phyloP scores from a whole-genome alignment of 2,888 invertebrate genomes.

The Bellardia bayeri region DNA sequence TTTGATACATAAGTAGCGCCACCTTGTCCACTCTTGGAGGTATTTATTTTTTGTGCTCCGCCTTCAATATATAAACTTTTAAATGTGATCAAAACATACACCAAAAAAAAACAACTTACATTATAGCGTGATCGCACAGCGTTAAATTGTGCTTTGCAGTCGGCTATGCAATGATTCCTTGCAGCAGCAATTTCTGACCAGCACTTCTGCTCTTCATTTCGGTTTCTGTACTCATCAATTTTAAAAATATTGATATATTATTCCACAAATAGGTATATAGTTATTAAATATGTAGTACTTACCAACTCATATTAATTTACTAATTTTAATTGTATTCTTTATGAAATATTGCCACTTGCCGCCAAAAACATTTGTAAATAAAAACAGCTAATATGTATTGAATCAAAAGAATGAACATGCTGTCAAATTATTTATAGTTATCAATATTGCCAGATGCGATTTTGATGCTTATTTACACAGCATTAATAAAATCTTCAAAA shows the following conservation, averaged over 20 bases:
- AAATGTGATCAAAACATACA: constrained; percentile 21
- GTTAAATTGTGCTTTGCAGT: constrained; percentile 13
- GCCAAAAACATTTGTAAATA: not conserved
- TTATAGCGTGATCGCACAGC: constrained; percentile 20
- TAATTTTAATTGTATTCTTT: not conserved
- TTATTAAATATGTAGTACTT: too few species aligned
- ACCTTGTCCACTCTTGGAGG: constrained; percentile 41
- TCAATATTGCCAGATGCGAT: too few species aligned
- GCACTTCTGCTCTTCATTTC: too few species aligned
- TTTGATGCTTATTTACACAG: too few species aligned
- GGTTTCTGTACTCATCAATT: too few species aligned
- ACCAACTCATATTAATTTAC: too few species aligned
- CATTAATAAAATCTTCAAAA: constrained; percentile 36
- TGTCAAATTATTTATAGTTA: too few species aligned
- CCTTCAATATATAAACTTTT: constrained; percentile 7
- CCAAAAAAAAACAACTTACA: not conserved
- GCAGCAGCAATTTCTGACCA: not conserved
- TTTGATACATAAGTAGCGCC: constrained; percentile 44
- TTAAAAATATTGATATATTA: constrained; percentile 55
- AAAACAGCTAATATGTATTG: constrained; percentile 27
- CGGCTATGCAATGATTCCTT: too few species aligned
- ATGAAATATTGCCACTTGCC: not conserved
- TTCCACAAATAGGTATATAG: constrained; percentile 6
- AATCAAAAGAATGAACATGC: not conserved
- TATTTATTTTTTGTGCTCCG: constrained; percentile 43